Evolutionary conservation across 2,888 invertebrate genomes (phyloP), one percentile per base, ranked within the genome.

Genomic region (Mycalesis mineus): DNA sequence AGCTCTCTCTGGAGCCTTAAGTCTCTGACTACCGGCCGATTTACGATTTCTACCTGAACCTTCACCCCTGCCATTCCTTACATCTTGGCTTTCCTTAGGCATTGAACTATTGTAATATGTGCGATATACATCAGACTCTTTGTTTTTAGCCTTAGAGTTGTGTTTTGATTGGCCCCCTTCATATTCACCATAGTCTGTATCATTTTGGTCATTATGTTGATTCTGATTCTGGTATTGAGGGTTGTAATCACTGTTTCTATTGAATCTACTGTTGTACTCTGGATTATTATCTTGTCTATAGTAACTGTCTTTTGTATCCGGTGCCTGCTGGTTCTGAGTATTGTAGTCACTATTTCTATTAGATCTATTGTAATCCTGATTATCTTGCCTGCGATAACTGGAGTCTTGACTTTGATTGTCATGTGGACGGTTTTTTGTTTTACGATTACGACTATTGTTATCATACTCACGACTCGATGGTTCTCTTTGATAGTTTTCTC

Each of bases 51-150:
- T 73, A 0, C 75, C 72, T 0, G 81, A 74, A 29, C 70, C 65
- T 61, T 84, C 84, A n/a, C 77, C 77, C 60, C 78, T 78, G 0
- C 79, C 78, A 64, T 75, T 78, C 51, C 83, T 78, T 1, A 77
- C 74, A 68, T 88, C 87, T 56, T 85, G 83, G 55, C 75, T 78
- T 42, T 77, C 75, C 66, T 84, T 85, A 66, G 70, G 76, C 45
- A 82, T 79, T 44, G 78, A 68, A 67, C 85, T 88, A 65, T 88
- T 88, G 58, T 88, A 88, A 62, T 84, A 88, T 37, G 84, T 88
- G 13, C 83, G 75, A 57, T 64, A 62, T 55, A 77, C 75, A 54
- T 86, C 85, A 47, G 74, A 57, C 52, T 88, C 87, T 71, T 82
- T 87, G 61, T 68, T 76, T 59, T 80, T 87, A 39, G 69, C 64